These are phyloP conservation scores for Chelonus formosanus DNA, from an alignment of 2,888 invertebrate species.

Conservation along the genomic window DNA sequence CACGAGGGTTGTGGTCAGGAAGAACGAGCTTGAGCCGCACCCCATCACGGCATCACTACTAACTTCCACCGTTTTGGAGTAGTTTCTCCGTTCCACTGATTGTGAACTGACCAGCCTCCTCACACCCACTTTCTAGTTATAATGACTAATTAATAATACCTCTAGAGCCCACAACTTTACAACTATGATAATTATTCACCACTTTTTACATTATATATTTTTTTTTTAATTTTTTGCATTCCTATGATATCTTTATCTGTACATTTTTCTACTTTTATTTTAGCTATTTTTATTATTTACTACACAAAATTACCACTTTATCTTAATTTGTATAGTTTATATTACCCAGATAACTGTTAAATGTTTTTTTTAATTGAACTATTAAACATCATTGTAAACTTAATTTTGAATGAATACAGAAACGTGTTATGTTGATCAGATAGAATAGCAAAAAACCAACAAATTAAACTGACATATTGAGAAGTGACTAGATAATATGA, in stretches of 20 bases:
- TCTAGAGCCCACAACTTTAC: slow-evolving; percentile 5
- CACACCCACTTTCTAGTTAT: slow-evolving; percentile 14
- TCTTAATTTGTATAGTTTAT: too few relatives aligned
- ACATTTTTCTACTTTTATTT: slow-evolving; percentile 5
- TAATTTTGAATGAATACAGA: too few relatives aligned
- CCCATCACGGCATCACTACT: slow-evolving; percentile 60
- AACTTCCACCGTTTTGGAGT: slow-evolving; percentile 36
- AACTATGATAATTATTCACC: slow-evolving; percentile 19
- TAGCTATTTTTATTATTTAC: not conserved
- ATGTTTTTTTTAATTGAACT: too few relatives aligned
- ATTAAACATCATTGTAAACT: too few relatives aligned
- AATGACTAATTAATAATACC: slow-evolving; percentile 16
- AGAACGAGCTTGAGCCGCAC: slow-evolving; percentile 55
- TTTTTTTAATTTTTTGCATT: slow-evolving; percentile 6
- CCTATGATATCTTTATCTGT: not conserved
- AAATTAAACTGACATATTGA: too few relatives aligned
- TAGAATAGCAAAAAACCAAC: too few relatives aligned
- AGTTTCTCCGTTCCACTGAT: slow-evolving; percentile 34
- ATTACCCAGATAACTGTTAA: too few relatives aligned
- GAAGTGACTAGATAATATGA: too few relatives aligned
- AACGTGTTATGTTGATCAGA: too few relatives aligned
- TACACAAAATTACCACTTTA: too few relatives aligned
- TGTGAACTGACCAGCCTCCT: slow-evolving; percentile 19
- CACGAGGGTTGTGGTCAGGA: slow-evolving; percentile 54
- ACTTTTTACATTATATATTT: slow-evolving; percentile 10